Conservation (phyloP, 2,797 vertebrate genomes). For the Neostethus bicornis region DNA sequence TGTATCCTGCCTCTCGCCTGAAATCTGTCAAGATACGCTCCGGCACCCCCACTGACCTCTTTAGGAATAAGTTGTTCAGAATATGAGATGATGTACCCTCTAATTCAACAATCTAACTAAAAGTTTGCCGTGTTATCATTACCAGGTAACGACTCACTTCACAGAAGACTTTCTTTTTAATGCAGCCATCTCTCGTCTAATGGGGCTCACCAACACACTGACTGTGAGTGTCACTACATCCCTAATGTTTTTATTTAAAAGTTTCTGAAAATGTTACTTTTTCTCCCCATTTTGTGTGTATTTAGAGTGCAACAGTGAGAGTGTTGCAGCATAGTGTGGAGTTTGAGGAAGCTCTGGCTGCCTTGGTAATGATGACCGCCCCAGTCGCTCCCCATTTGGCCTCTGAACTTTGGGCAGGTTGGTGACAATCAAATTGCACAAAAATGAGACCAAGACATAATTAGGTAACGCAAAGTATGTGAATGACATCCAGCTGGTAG, state of each 20-base stretch:
- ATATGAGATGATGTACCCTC: no score
- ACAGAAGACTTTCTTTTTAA: constrained; percentile 92
- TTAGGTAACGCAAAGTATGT: no score
- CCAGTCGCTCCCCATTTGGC: constrained; percentile 93
- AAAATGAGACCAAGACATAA: no score
- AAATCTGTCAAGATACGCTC: no score
- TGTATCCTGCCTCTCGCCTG: no score
- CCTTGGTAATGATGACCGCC: constrained; percentile 87
- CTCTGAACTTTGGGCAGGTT: constrained; percentile 98
- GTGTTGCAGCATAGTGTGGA: constrained; percentile 88
- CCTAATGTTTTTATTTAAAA: not conserved
- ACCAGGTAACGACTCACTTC: constrained; percentile 89
- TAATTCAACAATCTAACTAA: constrained; percentile 1
- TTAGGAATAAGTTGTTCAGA: no score
- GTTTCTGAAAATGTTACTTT: constrained; percentile 9
- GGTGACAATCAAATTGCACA: constrained; percentile 16
- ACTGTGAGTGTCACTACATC: constrained; percentile 75
- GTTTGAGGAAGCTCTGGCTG: constrained; percentile 90
- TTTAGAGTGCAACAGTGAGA: constrained; percentile 81
- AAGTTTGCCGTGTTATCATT: constrained; percentile 5
- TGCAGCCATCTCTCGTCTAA: constrained; percentile 89
- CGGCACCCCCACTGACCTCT: no score
- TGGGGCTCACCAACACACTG: constrained; percentile 90
- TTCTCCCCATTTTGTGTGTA: constrained; percentile 7
- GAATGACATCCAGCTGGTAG: constrained; percentile 56